Evolutionary conservation across 2,797 vertebrate species (phyloP).

Genomic region (Hippoglossus hippoglossus): DNA sequence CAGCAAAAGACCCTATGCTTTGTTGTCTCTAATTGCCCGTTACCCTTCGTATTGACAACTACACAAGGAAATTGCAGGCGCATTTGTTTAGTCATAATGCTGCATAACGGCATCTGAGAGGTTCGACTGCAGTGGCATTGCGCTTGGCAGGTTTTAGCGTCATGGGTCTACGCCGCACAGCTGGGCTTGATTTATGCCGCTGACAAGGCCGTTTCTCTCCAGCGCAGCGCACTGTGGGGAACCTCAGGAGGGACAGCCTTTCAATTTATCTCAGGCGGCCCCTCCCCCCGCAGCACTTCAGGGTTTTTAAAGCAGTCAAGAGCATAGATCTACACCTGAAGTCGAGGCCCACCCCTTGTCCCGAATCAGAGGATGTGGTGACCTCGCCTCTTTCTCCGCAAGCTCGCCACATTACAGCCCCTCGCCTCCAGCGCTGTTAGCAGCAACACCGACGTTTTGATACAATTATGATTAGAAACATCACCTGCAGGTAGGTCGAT

Average conservation of each 20-base stretch:
- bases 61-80: constrained; percentile 14
- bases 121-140: constrained; percentile 24
- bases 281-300: constrained; percentile 59
- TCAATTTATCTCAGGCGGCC: constrained; percentile 82
- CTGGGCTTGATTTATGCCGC: constrained; percentile 82
- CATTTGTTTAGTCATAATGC: constrained; percentile 29
- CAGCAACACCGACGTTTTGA: constrained; percentile 65
- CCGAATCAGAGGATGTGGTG: constrained; percentile 76
- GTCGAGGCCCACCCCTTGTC: constrained; percentile 65
- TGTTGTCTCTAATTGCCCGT: constrained; percentile 61
- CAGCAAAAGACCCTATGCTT: constrained; percentile 38
- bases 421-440: constrained; percentile 56
- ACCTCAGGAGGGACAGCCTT: constrained; percentile 77
- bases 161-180: constrained; percentile 55
- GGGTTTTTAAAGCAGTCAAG: constrained; percentile 75
- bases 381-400: constrained; percentile 67
- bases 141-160: constrained; percentile 49
- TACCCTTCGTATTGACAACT: constrained; percentile 64
- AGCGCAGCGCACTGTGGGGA: constrained; percentile 66
- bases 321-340: constrained; percentile 73
- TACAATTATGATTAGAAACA: constrained; percentile 78
- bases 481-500: constrained; percentile 73
- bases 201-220: constrained; percentile 85
- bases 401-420: constrained; percentile 45
- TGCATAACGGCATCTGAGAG: constrained; percentile 49